phyloP scores from a whole-genome alignment of 1,140 invertebrate species.

The Paraescarpia echinospica region DNA sequence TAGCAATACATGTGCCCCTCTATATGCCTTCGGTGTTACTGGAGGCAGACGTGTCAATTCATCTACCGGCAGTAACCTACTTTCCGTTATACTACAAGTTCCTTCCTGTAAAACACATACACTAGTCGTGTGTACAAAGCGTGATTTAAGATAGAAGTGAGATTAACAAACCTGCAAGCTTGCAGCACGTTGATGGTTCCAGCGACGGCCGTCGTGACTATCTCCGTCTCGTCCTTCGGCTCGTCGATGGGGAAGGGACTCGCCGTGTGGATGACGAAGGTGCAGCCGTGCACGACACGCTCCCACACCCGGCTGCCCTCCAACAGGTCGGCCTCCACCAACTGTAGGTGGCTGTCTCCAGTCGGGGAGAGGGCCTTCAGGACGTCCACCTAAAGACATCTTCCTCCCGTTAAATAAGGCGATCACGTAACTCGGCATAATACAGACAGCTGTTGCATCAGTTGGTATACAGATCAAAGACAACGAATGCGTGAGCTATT shows the following conservation, averaged over 20 bases:
- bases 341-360: conserved; percentile 59
- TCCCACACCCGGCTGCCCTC: background rate
- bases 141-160: background rate
- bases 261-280: conserved; percentile 64
- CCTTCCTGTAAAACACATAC: background rate
- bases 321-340: conserved; percentile 53
- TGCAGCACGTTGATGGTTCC: conserved; percentile 63
- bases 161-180: conserved; percentile 49
- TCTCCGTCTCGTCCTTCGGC: conserved; percentile 58
- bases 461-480: no score
- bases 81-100: background rate
- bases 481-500: no score
- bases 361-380: conserved; percentile 57
- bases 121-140: background rate
- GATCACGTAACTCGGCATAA: background rate
- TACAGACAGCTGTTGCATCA: background rate
- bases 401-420: background rate
- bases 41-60: no score
- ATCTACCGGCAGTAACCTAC: background rate
- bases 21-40: no score
- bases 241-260: conserved; percentile 61
- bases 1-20: no score
- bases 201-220: conserved; percentile 63
- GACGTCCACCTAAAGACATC: conserved; percentile 40
- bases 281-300: conserved; percentile 59